phyloP scores from a whole-genome alignment of 2,888 invertebrate genomes.

The Pachymerium ferrugineum region DNA sequence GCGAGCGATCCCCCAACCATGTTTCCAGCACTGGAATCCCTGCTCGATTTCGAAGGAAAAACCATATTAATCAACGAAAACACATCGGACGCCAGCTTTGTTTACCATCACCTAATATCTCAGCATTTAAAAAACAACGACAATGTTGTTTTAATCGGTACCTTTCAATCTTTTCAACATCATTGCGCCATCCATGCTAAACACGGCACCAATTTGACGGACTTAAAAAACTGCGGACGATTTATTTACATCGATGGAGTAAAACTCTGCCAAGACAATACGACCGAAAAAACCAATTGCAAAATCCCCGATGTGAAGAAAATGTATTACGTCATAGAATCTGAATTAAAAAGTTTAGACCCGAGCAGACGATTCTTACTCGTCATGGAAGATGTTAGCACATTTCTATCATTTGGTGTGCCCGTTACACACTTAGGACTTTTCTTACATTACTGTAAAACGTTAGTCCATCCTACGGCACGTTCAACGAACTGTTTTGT shows the following conservation, averaged over 20 bases:
- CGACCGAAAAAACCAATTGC: no score
- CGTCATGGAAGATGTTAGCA: not conserved
- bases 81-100: not conserved
- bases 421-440: not conserved
- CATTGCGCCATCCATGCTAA: not conserved
- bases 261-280: not conserved
- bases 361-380: no score
- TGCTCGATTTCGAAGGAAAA: not conserved
- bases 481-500: not conserved
- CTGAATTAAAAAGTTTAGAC: no score
- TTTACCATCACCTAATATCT: not conserved
- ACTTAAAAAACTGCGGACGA: not conserved
- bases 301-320: not conserved
- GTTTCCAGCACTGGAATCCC: not conserved
- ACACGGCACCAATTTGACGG: not conserved
- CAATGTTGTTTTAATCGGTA: not conserved
- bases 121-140: no score
- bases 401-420: not conserved
- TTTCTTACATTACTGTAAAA: not conserved
- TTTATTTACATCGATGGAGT: not conserved
- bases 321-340: no score
- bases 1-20: not conserved
- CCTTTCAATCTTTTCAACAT: not conserved
- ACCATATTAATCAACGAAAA: not conserved
- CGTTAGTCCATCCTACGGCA: not conserved